These are phyloP conservation scores for Pangasius djambal DNA, from an alignment of 2,797 vertebrate species.

Conservation along the genomic window DNA sequence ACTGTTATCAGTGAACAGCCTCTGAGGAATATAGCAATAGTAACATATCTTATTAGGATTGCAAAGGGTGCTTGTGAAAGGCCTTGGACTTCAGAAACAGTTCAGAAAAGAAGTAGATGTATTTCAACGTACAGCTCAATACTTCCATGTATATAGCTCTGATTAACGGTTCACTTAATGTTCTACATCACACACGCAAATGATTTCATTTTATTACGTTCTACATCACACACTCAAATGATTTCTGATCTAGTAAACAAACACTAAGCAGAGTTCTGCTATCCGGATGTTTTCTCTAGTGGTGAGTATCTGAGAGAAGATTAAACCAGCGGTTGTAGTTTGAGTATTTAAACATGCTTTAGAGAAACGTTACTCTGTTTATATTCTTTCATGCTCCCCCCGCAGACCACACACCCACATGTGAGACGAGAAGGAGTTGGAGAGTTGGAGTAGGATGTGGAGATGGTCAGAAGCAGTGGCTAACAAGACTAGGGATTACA, in stretches of 20 bases:
- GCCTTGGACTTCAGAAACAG: background rate
- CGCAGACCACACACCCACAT: constrained; percentile 16
- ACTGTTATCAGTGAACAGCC: background rate
- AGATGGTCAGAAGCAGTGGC: background rate
- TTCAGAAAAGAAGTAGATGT: background rate
- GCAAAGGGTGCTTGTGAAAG: background rate
- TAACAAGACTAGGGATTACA: constrained; percentile 10
- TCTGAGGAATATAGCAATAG: background rate
- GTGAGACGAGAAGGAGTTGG: background rate
- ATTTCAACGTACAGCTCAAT: background rate
- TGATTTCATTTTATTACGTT: background rate
- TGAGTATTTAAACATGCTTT: constrained; percentile 11
- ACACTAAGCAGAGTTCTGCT: background rate
- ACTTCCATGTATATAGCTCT: background rate
- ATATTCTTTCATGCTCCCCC: constrained; percentile 13
- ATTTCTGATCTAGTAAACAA: background rate
- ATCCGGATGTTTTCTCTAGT: background rate
- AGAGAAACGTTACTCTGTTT: background rate
- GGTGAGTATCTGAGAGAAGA: background rate
- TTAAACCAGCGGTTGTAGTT: background rate
- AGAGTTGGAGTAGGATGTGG: background rate
- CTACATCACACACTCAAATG: background rate
- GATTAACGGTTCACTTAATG: background rate
- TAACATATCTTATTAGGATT: background rate
- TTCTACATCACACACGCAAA: background rate